These are phyloP conservation scores for Pandion haliaetus DNA, from an alignment of 2,113 vertebrate species.

Conservation along the genomic window DNA sequence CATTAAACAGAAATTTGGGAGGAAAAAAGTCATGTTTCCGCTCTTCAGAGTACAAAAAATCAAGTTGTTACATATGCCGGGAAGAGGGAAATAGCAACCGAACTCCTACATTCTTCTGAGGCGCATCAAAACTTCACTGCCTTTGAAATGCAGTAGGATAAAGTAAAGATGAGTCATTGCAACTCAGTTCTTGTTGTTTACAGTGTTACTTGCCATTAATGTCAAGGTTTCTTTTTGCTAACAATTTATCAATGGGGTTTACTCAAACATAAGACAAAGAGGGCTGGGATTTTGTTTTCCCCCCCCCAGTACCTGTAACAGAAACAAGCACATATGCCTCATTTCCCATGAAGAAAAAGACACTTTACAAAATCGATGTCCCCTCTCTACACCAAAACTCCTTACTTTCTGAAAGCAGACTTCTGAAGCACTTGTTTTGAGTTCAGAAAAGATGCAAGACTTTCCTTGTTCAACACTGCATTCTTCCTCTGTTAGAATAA, in stretches of 20 bases:
- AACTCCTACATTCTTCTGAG: neutral
- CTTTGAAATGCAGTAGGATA: neutral
- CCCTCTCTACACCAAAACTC: neutral
- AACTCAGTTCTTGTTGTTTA: neutral
- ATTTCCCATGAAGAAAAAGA: neutral
- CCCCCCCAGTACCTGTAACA: neutral
- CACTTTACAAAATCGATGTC: rapidly evolving
- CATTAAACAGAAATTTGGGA: neutral
- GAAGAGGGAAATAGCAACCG: neutral
- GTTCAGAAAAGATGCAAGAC: neutral
- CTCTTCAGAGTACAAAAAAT: neutral
- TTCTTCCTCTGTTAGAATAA: neutral
- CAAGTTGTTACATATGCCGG: neutral
- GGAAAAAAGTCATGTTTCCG: neutral
- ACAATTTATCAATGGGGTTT: neutral
- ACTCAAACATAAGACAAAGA: neutral
- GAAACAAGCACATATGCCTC: neutral
- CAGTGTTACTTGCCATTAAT: neutral
- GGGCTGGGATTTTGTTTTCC: neutral
- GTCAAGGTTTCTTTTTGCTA: neutral
- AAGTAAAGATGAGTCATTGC: neutral
- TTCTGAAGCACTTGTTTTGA: neutral
- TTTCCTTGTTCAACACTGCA: neutral
- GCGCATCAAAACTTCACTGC: neutral
- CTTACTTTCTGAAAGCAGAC: neutral